Evolutionary conservation across 2,888 invertebrate species (phyloP).

Genomic region (Diachrysia chrysitis): DNA sequence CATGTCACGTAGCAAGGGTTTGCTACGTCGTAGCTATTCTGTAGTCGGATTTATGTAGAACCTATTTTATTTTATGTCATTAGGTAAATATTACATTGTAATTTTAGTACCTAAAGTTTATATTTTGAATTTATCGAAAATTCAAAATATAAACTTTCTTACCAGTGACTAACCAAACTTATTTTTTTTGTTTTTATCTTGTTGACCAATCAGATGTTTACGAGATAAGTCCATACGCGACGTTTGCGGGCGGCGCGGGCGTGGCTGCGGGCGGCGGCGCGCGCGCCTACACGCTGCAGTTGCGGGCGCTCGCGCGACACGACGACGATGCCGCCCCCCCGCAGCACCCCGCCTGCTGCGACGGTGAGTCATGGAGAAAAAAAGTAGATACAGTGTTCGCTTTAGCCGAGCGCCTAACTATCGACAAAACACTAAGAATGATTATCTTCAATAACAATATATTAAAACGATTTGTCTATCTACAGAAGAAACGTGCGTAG

Average conservation of each 20-base stretch:
- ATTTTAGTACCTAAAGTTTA: no score
- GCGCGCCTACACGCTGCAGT: conserved; percentile 83
- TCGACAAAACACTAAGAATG: background rate
- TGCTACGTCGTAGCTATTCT: background rate
- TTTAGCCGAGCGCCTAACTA: no score
- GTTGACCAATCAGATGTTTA: conserved; percentile 89
- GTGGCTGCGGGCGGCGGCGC: conserved; percentile 71
- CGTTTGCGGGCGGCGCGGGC: conserved; percentile 88
- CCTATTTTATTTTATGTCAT: no score
- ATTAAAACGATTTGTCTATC: background rate
- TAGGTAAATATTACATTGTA: no score
- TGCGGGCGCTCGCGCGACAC: conserved; percentile 82
- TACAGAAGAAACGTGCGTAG: conserved; percentile 84
- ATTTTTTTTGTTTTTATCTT: no score
- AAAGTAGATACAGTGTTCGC: background rate
- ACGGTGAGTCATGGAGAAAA: conserved; percentile 68
- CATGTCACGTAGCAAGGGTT: background rate
- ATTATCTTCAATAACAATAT: no score
- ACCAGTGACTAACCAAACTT: no score
- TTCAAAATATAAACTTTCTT: no score
- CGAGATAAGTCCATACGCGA: conserved; percentile 92
- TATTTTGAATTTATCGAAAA: no score
- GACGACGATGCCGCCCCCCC: conserved; percentile 86
- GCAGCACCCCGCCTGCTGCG: conserved; percentile 75
- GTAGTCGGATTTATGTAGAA: background rate